Evolutionary conservation across 2,797 vertebrate genomes (phyloP).

Genomic region (Microtus obscurus): DNA sequence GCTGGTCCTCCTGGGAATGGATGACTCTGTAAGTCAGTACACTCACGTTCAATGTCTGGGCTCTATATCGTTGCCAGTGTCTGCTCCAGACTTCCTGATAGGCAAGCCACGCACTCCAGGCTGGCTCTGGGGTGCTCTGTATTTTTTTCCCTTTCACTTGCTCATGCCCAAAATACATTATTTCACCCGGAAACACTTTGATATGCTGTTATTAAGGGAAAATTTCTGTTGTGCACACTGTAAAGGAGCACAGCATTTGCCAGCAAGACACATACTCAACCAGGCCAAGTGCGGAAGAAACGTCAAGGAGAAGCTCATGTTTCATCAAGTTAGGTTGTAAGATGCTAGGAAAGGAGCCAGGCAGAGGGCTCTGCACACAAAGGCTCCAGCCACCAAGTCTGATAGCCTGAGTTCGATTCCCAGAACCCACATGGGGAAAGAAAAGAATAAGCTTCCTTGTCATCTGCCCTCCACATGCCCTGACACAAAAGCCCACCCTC

Average conservation of each 20-base stretch:
- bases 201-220: neutral
- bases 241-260: neutral
- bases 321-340: neutral
- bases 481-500: neutral
- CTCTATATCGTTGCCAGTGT: neutral
- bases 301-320: neutral
- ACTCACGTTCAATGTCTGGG: neutral
- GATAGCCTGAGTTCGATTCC: neutral
- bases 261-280: conserved; percentile 16
- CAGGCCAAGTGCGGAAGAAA: neutral
- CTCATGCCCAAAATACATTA: neutral
- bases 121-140: neutral
- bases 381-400: neutral
- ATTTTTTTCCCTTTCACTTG: neutral
- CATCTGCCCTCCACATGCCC: neutral
- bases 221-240: neutral
- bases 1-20: conserved; percentile 96
- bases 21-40: conserved; percentile 87
- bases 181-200: neutral
- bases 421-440: neutral
- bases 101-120: neutral
- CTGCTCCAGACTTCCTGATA: neutral
- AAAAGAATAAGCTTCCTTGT: no score
- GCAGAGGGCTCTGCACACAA: neutral
- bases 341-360: neutral